phyloP scores from a whole-genome alignment of 1,140 invertebrate genomes.

The Eubasilissa regina region DNA sequence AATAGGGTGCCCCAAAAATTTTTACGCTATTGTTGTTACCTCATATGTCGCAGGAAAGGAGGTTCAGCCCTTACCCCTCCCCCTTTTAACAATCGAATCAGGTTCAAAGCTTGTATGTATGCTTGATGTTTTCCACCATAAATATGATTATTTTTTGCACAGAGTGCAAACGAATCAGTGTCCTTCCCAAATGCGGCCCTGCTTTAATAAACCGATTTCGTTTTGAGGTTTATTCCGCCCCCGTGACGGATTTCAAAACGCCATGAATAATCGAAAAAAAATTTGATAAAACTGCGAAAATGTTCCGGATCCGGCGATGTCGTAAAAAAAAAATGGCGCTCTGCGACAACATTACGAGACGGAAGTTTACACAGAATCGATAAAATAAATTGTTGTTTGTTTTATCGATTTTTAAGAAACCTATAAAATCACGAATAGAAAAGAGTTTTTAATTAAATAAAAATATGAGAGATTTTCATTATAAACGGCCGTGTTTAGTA shows the following conservation, averaged over 20 bases:
- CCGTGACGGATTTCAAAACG: conserved; percentile 14
- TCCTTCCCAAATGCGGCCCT: neutral
- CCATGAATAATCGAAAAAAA: conserved; percentile 9
- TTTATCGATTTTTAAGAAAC: conserved; percentile 13
- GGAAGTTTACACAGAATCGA: neutral
- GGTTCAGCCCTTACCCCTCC: too few relatives aligned
- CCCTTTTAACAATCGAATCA: too few relatives aligned
- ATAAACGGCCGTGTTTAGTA: too few relatives aligned
- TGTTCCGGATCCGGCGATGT: neutral
- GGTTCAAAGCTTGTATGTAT: too few relatives aligned
- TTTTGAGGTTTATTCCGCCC: conserved; percentile 14
- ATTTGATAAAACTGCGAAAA: neutral
- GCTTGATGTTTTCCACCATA: too few relatives aligned
- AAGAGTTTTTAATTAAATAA: too few relatives aligned
- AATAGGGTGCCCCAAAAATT: too few relatives aligned
- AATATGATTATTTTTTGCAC: too few relatives aligned
- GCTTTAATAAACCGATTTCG: neutral
- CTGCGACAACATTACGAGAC: neutral
- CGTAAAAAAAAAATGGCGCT: neutral
- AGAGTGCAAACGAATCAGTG: neutral
- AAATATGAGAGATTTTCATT: too few relatives aligned
- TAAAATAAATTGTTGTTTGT: conserved; percentile 12
- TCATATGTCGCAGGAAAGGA: too few relatives aligned
- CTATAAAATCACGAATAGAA: neutral
- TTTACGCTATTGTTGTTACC: too few relatives aligned